phyloP scores from a whole-genome alignment of 2,113 vertebrate genomes.

The Aegithalos caudatus region DNA sequence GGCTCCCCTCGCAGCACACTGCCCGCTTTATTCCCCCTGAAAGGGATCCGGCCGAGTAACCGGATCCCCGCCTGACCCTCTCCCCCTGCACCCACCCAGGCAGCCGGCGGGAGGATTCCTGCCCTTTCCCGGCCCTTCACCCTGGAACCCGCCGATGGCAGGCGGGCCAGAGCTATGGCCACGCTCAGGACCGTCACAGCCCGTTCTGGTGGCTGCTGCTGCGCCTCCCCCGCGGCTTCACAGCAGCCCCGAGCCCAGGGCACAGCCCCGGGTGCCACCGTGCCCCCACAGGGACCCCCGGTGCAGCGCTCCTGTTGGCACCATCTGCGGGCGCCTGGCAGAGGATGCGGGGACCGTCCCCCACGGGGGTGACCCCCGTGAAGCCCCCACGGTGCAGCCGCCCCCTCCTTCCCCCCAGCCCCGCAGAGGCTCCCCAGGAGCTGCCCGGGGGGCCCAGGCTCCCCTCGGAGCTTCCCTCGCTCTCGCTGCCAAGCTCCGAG shows the following conservation, averaged over 20 bases:
- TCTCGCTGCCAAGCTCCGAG: neutral
- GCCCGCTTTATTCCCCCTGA: constrained; percentile 44
- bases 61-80: neutral
- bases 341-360: neutral
- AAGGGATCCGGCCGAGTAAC: constrained; percentile 29
- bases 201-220: neutral
- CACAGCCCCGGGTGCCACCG: fast-evolving
- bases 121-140: neutral
- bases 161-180: neutral
- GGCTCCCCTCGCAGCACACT: neutral
- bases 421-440: neutral
- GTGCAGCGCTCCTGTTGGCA: neutral
- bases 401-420: neutral
- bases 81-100: neutral
- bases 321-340: fast-evolving
- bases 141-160: neutral
- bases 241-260: neutral
- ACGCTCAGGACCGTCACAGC: fast-evolving
- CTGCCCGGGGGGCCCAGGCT: neutral
- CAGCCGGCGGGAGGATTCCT: neutral
- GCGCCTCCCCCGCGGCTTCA: neutral
- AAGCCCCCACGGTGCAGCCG: neutral
- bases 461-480: neutral
- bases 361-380: fast-evolving
- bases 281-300: fast-evolving